Evolutionary conservation across 2,113 vertebrate genomes (phyloP).

Genomic region (Indicator indicator): DNA sequence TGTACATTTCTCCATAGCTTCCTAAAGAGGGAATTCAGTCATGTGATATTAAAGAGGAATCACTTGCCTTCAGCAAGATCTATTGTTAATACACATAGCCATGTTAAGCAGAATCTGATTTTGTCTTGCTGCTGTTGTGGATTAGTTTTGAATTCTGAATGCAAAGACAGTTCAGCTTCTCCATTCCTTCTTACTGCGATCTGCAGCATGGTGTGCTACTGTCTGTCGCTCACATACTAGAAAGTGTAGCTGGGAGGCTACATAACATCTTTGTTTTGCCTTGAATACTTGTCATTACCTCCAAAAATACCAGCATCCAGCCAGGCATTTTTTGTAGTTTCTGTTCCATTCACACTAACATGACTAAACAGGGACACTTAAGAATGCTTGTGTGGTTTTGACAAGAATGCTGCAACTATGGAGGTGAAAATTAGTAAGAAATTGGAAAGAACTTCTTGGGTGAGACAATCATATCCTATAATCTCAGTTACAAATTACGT

Average conservation of each 20-base stretch:
- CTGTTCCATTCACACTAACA: neutral
- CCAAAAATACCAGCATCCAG: neutral
- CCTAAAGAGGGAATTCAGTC: neutral
- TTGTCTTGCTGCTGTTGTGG: neutral
- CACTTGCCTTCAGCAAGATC: neutral
- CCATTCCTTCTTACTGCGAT: neutral
- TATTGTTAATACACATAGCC: neutral
- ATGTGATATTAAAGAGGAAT: neutral
- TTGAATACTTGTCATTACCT: neutral
- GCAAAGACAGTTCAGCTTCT: neutral
- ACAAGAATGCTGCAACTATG: neutral
- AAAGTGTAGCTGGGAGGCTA: neutral
- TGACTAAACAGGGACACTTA: neutral
- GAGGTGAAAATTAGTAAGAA: neutral
- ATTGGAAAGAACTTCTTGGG: neutral
- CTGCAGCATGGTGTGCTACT: rapidly evolving
- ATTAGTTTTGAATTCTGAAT: neutral
- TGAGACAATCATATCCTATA: neutral
- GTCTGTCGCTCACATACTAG: neutral
- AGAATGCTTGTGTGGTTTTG: neutral
- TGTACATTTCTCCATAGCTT: neutral
- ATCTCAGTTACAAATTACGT: neutral
- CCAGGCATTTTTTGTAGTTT: neutral
- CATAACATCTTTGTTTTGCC: neutral
- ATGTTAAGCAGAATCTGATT: rapidly evolving